Evolutionary conservation across 2,888 invertebrate species (phyloP).

Genomic region (Scrobipalpa atriplicella): DNA sequence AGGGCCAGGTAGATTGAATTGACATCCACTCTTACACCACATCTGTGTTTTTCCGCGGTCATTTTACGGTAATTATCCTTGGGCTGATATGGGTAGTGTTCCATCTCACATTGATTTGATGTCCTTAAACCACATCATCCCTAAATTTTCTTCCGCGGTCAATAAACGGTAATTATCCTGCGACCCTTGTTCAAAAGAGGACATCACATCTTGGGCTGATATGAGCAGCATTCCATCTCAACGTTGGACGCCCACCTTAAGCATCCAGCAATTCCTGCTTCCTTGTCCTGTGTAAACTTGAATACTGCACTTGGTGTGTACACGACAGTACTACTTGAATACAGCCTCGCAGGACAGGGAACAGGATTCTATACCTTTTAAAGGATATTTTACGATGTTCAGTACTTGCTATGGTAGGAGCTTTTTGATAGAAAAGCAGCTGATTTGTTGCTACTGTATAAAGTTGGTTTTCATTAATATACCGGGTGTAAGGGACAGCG

Average conservation of each 20-base stretch:
- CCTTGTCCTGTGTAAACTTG: constrained; percentile 11
- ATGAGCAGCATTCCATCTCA: not conserved
- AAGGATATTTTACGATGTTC: not conserved
- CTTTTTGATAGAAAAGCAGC: not conserved
- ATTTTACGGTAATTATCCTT: not conserved
- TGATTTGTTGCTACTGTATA: not conserved
- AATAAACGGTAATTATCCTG: not conserved
- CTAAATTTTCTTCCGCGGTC: not conserved
- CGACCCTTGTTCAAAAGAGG: too few species aligned
- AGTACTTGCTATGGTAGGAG: not conserved
- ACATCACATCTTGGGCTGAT: too few species aligned
- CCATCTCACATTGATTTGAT: too few species aligned
- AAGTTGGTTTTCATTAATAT: not conserved
- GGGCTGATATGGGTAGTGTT: not conserved
- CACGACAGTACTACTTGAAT: constrained; percentile 15
- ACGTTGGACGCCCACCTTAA: not conserved
- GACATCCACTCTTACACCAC: not conserved
- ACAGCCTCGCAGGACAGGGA: not conserved
- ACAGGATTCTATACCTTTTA: constrained; percentile 12
- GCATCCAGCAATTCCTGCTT: not conserved
- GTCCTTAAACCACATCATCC: too few species aligned
- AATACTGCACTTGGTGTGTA: not conserved
- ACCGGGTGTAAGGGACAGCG: too few species aligned
- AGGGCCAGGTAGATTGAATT: not conserved
- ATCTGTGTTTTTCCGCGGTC: not conserved